These are phyloP conservation scores for Drosophila oshimai DNA, from an alignment of 1,140 invertebrate genomes.

Conservation along the genomic window DNA sequence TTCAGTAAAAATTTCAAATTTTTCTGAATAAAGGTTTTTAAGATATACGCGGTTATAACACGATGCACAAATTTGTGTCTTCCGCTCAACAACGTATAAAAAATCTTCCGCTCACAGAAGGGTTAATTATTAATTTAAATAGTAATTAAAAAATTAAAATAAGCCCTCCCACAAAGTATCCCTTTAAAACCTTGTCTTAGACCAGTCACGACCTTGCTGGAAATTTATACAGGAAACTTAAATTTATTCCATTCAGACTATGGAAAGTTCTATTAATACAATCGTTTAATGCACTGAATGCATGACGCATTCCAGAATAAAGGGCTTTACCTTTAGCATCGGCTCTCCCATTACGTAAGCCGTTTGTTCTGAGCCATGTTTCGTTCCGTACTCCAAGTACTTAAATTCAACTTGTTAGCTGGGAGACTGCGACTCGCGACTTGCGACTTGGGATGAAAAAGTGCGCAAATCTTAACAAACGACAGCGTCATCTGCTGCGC, in stretches of 20 bases:
- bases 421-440: constrained; percentile 4
- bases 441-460: constrained; percentile 38
- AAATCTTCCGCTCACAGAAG: no score
- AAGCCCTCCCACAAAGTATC: no score
- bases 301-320: constrained; percentile 31
- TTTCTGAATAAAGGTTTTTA: no score
- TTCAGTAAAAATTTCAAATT: no score
- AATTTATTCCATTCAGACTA: constrained; percentile 4
- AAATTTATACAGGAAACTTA: background rate
- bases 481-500: constrained; percentile 76
- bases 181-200: background rate
- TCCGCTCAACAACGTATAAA: no score
- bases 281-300: constrained; percentile 10
- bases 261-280: constrained; percentile 6
- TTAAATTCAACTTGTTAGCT: constrained; percentile 62
- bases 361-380: constrained; percentile 21
- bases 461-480: constrained; percentile 69
- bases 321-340: constrained; percentile 1
- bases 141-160: background rate
- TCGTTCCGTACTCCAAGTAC: constrained; percentile 34
- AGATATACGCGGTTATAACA: no score
- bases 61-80: no score
- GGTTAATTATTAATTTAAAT: background rate
- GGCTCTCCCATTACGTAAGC: constrained; percentile 35
- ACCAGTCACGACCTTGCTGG: background rate